Evolutionary conservation across 1,140 invertebrate species (phyloP), one percentile per base, ranked within the genome.

Genomic region (Drosophila parvula): DNA sequence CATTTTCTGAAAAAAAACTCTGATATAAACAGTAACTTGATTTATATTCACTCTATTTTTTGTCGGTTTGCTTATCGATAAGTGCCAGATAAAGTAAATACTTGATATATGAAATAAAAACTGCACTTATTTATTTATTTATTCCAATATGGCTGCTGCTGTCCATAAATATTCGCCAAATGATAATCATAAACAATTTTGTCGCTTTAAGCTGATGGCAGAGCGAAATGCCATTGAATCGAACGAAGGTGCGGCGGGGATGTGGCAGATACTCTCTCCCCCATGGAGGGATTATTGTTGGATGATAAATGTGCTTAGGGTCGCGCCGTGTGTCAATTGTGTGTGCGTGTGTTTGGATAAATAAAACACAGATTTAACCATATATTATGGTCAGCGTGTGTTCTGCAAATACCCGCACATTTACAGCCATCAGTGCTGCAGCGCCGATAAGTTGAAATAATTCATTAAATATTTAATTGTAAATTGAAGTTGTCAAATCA

Each of bases 101-200:
- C 18, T 55, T 63, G 38, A 56, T 59, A 28, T 63, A 73, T 11
- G 48, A 60, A 61, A 61, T 58, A 69, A 76, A 76, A 69, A 68
- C 30, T 51, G 56, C 63, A 69, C 50, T 61, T 78, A 78, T 78
- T 69, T 76, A 58, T 78, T 71, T 77, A 67, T 77, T 69, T 53
- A 11, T 41, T 73, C 51, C 51, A 27, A 55, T 55, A 55, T 74
- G 36, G 4, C 28, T 41, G n/a, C 22, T 12, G 11, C 36, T 50
- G 63, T 60, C 53, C 59, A 82, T 88, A 82, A 79, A 88, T 82
- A 88, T 62, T 65, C 61, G 65, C 60, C 81, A 69, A 86, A 88
- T 88, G 65, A 73, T 86, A 88, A 86, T 88, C 75, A 88, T 76
- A 86, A 86, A 85, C 76, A 88, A 86, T 86, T 71, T 86, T 74